A percentile compares a stretch with the other conserved stretches of the same genome.
Evolutionary conservation across 2,888 invertebrate species (phyloP).

Genomic region (Ceratothoa steindachneri): DNA sequence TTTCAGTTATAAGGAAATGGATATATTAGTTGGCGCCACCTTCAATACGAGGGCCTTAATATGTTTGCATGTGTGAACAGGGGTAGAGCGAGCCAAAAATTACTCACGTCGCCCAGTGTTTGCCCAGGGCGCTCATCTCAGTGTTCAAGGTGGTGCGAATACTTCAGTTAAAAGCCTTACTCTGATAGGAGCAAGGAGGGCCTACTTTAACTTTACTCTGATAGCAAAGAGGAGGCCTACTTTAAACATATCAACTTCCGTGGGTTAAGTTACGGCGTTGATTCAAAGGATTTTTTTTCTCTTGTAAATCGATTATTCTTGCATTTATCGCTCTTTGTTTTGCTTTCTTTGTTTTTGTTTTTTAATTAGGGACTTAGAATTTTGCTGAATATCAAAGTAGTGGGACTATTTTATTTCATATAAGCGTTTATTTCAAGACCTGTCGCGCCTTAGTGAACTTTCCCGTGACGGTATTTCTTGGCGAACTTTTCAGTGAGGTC

Average conservation of each 20-base stretch:
- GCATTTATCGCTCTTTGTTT: too few species aligned
- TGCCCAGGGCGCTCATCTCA: background rate
- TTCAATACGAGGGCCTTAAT: background rate
- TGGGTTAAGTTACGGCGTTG: too few species aligned
- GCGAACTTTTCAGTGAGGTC: background rate
- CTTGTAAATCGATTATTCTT: too few species aligned
- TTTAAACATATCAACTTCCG: too few species aligned
- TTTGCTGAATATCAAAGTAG: too few species aligned
- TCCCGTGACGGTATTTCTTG: background rate
- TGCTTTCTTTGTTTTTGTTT: too few species aligned
- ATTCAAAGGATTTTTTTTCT: too few species aligned
- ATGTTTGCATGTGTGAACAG: slow-evolving; percentile 1
- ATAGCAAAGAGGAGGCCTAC: too few species aligned
- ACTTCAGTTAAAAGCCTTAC: background rate
- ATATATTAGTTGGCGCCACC: background rate
- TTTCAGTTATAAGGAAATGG: slow-evolving; percentile 1
- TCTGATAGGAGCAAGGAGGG: background rate
- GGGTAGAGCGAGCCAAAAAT: slow-evolving; percentile 1
- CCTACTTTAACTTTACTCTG: background rate
- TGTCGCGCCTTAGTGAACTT: too few species aligned
- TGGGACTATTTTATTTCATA: too few species aligned
- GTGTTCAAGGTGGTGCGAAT: slow-evolving; percentile 4
- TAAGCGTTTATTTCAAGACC: too few species aligned
- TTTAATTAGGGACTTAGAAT: too few species aligned
- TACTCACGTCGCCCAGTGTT: background rate